A percentile compares a stretch with the other conserved stretches of the same genome.
Conservation (phyloP, 2,113 vertebrate genomes). For the Peromyscus polionotus region DNA sequence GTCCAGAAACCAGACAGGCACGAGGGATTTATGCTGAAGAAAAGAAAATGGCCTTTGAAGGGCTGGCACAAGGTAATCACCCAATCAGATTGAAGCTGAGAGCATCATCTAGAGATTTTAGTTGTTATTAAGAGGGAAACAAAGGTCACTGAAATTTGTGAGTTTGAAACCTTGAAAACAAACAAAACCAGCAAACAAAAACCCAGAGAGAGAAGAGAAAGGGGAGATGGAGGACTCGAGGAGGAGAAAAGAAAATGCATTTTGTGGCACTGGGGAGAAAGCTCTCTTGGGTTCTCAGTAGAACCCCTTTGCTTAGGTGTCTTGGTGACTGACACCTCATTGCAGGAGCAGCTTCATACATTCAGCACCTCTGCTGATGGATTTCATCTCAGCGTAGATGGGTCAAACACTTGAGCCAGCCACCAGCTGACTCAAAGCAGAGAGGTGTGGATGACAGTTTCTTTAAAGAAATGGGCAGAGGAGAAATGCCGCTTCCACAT, state of each 20-base stretch:
- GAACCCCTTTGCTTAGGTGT: neutral
- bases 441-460: neutral
- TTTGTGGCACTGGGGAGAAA: neutral
- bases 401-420: neutral
- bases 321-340: neutral
- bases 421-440: neutral
- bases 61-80: constrained; percentile 98
- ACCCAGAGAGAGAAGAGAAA: too few relatives aligned
- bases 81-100: neutral
- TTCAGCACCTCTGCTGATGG: neutral
- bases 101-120: neutral
- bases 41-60: constrained; percentile 99
- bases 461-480: neutral
- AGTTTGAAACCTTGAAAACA: neutral
- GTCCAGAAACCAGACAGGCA: constrained; percentile 98
- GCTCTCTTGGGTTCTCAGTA: neutral
- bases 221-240: neutral
- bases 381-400: constrained; percentile 14
- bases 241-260: neutral
- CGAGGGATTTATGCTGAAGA: constrained; percentile 99
- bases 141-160: neutral
- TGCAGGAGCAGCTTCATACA: neutral
- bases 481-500: neutral
- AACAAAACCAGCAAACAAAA: too few relatives aligned
- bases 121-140: neutral